phyloP scores from a whole-genome alignment of 2,113 vertebrate genomes.

The Oryzias melastigma region DNA sequence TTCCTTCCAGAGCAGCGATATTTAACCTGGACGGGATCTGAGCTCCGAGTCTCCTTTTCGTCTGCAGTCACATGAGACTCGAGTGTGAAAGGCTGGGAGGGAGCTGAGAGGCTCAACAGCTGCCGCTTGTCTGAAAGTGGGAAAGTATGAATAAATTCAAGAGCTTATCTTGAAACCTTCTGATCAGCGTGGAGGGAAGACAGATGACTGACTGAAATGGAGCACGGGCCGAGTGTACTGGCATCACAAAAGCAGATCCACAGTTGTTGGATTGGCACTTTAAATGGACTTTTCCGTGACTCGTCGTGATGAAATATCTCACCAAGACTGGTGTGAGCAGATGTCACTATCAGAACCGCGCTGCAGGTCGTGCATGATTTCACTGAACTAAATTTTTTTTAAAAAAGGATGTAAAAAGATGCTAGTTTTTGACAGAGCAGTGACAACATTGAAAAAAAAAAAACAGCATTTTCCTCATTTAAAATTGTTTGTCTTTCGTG shows the following conservation, averaged over 20 bases:
- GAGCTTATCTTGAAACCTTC: conserved; percentile 38
- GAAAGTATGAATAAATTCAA: conserved; percentile 7
- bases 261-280: conserved; percentile 50
- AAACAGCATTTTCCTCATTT: too few species aligned
- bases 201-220: conserved; percentile 50
- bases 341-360: neutral
- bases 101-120: conserved; percentile 29
- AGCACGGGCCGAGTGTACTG: conserved; percentile 32
- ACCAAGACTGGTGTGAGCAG: conserved; percentile 3
- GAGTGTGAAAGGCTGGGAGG: conserved; percentile 16
- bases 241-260: conserved; percentile 43
- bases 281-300: conserved; percentile 45
- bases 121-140: conserved; percentile 20
- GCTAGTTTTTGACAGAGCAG: too few species aligned
- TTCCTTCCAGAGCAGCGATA: conserved; percentile 19
- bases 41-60: neutral
- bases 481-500: too few species aligned
- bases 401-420: too few species aligned
- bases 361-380: neutral
- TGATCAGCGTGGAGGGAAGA: conserved; percentile 40
- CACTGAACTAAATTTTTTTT: too few species aligned
- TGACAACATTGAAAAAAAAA: too few species aligned
- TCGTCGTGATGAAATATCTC: conserved; percentile 39
- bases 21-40: conserved; percentile 18
- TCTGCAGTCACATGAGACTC: conserved; percentile 31